Conservation (phyloP, 2,888 invertebrate genomes). For the Thereva nobilitata region DNA sequence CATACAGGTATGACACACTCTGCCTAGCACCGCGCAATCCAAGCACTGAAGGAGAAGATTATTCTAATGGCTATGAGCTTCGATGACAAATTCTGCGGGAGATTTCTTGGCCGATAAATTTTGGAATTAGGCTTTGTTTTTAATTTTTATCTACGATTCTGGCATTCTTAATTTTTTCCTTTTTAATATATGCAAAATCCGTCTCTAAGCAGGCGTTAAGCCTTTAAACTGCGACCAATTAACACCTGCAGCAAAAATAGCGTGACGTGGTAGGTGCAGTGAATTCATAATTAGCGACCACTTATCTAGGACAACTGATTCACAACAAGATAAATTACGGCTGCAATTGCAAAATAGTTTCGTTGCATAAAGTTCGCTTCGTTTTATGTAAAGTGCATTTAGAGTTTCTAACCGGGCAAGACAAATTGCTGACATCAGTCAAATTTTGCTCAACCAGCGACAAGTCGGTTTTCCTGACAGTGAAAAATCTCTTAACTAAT, state of each 20-base stretch:
- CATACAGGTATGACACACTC: neutral
- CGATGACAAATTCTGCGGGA: constrained; percentile 25
- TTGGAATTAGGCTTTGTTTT: no score
- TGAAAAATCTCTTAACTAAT: constrained; percentile 26
- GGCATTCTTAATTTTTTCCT: no score
- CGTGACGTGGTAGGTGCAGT: constrained; percentile 3
- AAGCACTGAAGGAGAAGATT: constrained; percentile 3
- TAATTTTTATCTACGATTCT: no score
- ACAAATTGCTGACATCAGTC: constrained; percentile 30
- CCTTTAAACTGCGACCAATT: constrained; percentile 19
- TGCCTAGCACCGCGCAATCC: constrained; percentile 3
- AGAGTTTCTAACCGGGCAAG: constrained; percentile 9
- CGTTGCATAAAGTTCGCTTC: neutral
- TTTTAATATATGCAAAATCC: constrained; percentile 1
- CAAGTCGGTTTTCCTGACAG: constrained; percentile 20
- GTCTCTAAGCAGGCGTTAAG: neutral
- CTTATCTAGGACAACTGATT: neutral
- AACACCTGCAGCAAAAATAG: constrained; percentile 24
- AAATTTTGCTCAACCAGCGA: neutral
- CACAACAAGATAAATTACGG: constrained; percentile 10
- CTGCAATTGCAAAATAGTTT: constrained; percentile 18
- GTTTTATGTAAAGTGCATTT: constrained; percentile 5
- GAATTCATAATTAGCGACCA: constrained; percentile 24
- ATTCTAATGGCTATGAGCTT: constrained; percentile 27
- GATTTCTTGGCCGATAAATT: no score